Conservation (phyloP, 2,888 invertebrate species). For the Melikaiella ostensackeni region DNA sequence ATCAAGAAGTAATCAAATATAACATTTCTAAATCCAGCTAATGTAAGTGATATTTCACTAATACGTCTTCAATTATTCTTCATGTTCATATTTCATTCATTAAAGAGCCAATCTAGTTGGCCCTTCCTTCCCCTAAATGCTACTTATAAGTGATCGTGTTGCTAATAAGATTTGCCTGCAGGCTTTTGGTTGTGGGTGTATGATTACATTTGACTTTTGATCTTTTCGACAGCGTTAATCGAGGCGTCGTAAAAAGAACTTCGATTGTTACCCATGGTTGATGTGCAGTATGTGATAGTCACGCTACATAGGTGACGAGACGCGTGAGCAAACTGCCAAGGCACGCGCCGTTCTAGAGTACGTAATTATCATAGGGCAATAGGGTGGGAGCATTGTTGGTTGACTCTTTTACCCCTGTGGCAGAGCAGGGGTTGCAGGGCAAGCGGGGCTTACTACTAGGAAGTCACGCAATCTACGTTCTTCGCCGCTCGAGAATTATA, state of each 20-base stretch:
- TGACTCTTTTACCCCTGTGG: constrained; percentile 38
- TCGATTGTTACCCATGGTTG: constrained; percentile 22
- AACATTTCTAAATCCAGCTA: background rate
- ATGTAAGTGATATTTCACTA: background rate
- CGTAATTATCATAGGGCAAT: constrained; percentile 70
- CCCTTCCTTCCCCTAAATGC: background rate
- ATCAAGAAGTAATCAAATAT: too few relatives aligned
- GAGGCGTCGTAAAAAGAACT: constrained; percentile 14
- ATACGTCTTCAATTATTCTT: too few relatives aligned
- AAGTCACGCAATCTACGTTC: constrained; percentile 71
- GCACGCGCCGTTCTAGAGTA: constrained; percentile 72
- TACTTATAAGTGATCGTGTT: background rate
- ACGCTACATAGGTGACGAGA: constrained; percentile 60
- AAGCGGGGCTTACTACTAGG: constrained; percentile 62
- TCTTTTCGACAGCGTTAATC: constrained; percentile 47
- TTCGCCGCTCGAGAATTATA: constrained; percentile 53
- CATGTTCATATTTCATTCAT: background rate
- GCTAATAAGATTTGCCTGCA: background rate
- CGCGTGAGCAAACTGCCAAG: constrained; percentile 67
- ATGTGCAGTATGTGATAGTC: constrained; percentile 52
- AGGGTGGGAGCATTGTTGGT: constrained; percentile 47
- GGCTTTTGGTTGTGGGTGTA: background rate
- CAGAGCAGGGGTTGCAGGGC: constrained; percentile 50
- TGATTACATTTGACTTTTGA: constrained; percentile 50
- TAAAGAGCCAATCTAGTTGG: background rate